Percentiles rank a stretch among this genome's conserved stretches.
phyloP scores from a whole-genome alignment of 2,113 vertebrate genomes.

The Macquaria australasica region DNA sequence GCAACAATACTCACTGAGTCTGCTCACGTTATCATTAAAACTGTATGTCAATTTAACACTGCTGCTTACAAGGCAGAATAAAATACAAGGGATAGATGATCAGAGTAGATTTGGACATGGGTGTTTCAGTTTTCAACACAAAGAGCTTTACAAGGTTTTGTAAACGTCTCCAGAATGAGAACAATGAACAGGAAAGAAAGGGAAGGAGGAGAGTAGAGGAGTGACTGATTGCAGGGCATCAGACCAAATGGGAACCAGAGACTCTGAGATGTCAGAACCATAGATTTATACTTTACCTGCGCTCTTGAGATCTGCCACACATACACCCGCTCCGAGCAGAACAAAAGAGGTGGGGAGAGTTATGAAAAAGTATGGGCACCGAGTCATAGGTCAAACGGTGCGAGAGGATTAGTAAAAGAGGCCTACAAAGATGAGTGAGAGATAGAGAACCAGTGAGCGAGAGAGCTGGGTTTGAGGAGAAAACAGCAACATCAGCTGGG shows the following conservation, averaged over 20 bases:
- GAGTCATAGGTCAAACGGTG: constrained; percentile 69
- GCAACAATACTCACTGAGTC: constrained; percentile 33
- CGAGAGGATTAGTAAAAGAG: constrained; percentile 65
- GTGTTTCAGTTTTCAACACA: constrained; percentile 60
- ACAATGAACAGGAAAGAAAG: constrained; percentile 50
- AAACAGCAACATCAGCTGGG: constrained; percentile 72
- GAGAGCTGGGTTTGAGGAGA: constrained; percentile 44
- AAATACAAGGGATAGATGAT: constrained; percentile 28
- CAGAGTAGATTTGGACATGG: constrained; percentile 33
- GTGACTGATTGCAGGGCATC: constrained; percentile 76
- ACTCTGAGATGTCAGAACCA: constrained; percentile 73
- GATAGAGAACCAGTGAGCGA: constrained; percentile 42
- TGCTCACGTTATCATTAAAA: constrained; percentile 48
- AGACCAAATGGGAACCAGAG: constrained; percentile 81
- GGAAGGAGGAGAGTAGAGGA: constrained; percentile 47
- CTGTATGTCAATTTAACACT: constrained; percentile 36
- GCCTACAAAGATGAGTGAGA: constrained; percentile 61
- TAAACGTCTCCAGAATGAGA: constrained; percentile 44
- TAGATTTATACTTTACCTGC: constrained; percentile 79
- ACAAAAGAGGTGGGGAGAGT: constrained; percentile 57
- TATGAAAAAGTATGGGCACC: constrained; percentile 65
- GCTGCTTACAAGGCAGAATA: constrained; percentile 16
- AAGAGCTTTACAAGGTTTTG: constrained; percentile 36
- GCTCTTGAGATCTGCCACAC: constrained; percentile 73
- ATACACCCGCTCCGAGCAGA: constrained; percentile 63